phyloP scores from a whole-genome alignment of 2,113 vertebrate species.

The Petroica traversi region DNA sequence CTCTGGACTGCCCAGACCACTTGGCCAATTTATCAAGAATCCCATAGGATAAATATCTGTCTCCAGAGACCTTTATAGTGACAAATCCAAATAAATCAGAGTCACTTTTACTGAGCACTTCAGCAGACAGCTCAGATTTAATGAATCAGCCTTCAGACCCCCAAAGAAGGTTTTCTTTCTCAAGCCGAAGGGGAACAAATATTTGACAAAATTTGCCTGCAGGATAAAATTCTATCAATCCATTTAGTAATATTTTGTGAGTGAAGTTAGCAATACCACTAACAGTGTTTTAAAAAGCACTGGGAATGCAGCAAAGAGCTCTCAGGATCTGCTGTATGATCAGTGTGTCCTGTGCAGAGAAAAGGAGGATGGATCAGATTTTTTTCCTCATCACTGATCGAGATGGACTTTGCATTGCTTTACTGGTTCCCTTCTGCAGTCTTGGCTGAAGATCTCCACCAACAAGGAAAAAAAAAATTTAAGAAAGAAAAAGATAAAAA shows the following conservation, averaged over 20 bases:
- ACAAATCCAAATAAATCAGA: conserved; percentile 78
- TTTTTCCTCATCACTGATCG: background rate
- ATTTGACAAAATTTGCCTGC: background rate
- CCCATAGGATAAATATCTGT: conserved; percentile 72
- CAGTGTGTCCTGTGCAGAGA: background rate
- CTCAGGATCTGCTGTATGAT: background rate
- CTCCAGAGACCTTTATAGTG: conserved; percentile 72
- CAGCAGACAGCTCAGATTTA: conserved; percentile 61
- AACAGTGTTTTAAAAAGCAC: background rate
- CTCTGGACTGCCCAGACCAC: conserved; percentile 16
- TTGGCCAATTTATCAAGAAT: conserved; percentile 73
- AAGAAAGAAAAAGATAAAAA: background rate
- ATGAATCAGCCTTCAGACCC: conserved; percentile 67
- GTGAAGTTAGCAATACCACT: background rate
- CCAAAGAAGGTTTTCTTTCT: conserved; percentile 58
- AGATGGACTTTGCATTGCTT: background rate
- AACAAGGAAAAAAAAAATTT: background rate
- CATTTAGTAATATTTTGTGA: background rate
- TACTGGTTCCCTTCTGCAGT: background rate
- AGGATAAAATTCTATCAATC: background rate
- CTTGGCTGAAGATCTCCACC: background rate
- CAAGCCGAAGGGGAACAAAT: background rate
- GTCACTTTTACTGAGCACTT: conserved; percentile 71
- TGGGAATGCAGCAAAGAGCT: background rate
- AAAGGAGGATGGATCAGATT: background rate